These are phyloP conservation scores for Brachyptera risi DNA, from an alignment of 2,888 invertebrate genomes.

Conservation along the genomic window DNA sequence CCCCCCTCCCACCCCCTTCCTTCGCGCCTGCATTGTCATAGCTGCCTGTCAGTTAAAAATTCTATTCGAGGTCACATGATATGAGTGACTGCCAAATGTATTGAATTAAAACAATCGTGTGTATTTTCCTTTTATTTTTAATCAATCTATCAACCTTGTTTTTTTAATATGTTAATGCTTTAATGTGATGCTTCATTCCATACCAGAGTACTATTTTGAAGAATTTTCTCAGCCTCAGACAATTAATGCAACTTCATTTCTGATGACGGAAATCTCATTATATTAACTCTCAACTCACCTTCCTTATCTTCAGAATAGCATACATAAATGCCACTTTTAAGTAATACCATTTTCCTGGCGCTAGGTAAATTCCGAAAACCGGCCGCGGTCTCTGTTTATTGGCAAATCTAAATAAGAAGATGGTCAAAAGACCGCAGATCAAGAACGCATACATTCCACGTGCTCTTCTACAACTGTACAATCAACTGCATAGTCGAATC, in stretches of 20 bases:
- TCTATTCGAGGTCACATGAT: too few species aligned
- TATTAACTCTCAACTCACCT: conserved; percentile 46
- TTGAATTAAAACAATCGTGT: too few species aligned
- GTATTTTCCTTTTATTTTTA: too few species aligned
- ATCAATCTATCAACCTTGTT: not conserved
- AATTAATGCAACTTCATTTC: not conserved
- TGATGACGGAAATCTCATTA: not conserved
- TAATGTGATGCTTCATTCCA: too few species aligned
- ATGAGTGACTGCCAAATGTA: too few species aligned
- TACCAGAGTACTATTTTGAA: too few species aligned
- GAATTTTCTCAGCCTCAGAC: too few species aligned
- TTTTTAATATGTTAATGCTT: not conserved
- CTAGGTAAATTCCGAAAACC: conserved; percentile 52
- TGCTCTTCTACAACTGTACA: not conserved
- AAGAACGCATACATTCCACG: not conserved
- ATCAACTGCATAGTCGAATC: too few species aligned
- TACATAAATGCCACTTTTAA: conserved; percentile 52
- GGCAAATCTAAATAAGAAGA: not conserved
- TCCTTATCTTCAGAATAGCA: conserved; percentile 44
- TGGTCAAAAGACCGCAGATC: conserved; percentile 3
- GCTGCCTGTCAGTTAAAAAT: too few species aligned
- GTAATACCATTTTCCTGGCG: conserved; percentile 50
- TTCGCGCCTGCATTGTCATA: too few species aligned
- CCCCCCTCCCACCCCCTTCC: too few species aligned
- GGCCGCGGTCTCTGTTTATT: conserved; percentile 38